Evolutionary conservation across 2,888 invertebrate genomes (phyloP).

Genomic region (Proisotoma minuta): DNA sequence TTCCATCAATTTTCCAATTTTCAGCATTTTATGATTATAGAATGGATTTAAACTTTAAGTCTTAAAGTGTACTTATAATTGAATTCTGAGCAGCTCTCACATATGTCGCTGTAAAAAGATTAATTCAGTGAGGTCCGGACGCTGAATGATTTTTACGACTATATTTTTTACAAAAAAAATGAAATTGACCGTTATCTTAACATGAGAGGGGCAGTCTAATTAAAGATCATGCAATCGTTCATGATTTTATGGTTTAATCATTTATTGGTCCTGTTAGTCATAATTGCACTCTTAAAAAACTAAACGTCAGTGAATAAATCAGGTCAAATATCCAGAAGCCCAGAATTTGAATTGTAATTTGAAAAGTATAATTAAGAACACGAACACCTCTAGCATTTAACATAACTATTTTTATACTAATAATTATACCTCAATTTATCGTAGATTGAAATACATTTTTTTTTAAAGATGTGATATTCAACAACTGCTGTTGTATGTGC

Average conservation of each 20-base stretch:
- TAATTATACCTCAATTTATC: no score
- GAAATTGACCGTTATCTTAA: no score
- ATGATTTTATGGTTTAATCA: no score
- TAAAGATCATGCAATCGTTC: no score
- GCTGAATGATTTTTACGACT: background rate
- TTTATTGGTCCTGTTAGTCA: no score
- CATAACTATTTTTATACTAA: no score
- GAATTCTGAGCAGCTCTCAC: no score
- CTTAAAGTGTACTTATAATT: no score
- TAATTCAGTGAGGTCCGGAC: no score
- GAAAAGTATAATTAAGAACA: background rate
- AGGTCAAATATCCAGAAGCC: background rate
- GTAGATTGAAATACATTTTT: no score
- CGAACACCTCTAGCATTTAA: slow-evolving; percentile 1
- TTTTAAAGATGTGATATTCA: background rate
- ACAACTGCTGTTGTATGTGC: background rate
- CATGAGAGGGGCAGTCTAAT: no score
- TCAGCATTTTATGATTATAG: background rate
- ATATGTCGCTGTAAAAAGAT: no score
- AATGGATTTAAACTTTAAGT: background rate
- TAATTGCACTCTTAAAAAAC: background rate
- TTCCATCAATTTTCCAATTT: background rate
- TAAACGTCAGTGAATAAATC: background rate
- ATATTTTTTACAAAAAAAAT: background rate
- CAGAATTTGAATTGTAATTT: background rate